Conservation (phyloP, 2,888 invertebrate species). For the Pristionchus entomophagus region DNA sequence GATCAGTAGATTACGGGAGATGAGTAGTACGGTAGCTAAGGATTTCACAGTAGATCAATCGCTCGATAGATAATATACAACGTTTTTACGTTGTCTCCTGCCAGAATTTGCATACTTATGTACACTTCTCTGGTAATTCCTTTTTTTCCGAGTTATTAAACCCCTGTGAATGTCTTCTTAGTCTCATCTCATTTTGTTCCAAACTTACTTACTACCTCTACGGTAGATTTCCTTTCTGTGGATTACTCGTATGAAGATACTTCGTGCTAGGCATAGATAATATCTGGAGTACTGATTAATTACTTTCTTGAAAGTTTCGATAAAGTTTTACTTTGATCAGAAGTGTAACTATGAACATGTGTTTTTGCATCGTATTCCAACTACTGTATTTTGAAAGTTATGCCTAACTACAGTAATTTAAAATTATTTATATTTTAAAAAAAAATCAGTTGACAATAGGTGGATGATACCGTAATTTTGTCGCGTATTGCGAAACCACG, state of each 20-base stretch:
- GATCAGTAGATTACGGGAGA: not conserved
- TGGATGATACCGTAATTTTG: too few relatives aligned
- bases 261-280: not conserved
- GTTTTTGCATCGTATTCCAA: too few relatives aligned
- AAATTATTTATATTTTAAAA: too few relatives aligned
- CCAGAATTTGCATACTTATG: not conserved
- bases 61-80: not conserved
- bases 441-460: too few relatives aligned
- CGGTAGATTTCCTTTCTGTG: not conserved
- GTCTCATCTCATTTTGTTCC: not conserved
- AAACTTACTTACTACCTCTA: not conserved
- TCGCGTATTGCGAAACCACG: too few relatives aligned
- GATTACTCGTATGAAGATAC: not conserved
- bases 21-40: slow-evolving; percentile 22
- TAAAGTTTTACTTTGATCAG: not conserved
- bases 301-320: not conserved
- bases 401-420: too few relatives aligned
- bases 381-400: too few relatives aligned
- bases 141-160: too few relatives aligned
- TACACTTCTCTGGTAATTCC: too few relatives aligned
- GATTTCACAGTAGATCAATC: not conserved
- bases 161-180: too few relatives aligned
- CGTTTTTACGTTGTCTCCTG: slow-evolving; percentile 27
- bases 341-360: too few relatives aligned
- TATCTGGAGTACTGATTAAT: slow-evolving; percentile 4